Percentiles rank a stretch among this genome's conserved stretches.
phyloP scores from a whole-genome alignment of 2,797 vertebrate genomes.

The Anabas testudineus region DNA sequence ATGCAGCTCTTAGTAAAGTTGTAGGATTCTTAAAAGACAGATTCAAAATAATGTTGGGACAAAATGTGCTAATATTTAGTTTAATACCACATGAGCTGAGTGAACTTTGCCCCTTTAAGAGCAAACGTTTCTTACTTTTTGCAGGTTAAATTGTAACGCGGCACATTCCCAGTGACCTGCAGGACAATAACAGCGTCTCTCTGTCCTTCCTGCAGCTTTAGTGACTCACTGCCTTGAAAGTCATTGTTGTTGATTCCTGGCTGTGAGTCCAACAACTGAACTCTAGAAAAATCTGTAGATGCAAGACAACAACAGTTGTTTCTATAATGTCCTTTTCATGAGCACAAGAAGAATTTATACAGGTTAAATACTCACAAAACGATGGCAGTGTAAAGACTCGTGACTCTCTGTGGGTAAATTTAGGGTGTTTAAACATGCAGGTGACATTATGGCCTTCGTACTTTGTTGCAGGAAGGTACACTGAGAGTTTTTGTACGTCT shows the following conservation, averaged over 20 bases:
- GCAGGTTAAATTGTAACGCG: conserved; percentile 75
- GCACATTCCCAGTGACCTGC: conserved; percentile 72
- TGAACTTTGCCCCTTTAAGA: background rate
- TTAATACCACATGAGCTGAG: background rate
- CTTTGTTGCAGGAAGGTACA: conserved; percentile 51
- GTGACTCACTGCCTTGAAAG: conserved; percentile 11
- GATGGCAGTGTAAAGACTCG: conserved; percentile 64
- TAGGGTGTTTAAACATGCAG: conserved; percentile 78
- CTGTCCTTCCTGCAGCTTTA: conserved; percentile 74
- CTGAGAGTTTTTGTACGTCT: conserved; percentile 54
- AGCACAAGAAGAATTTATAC: conserved; percentile 6
- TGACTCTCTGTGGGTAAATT: conserved; percentile 60
- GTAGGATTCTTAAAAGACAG: background rate
- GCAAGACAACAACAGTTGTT: conserved; percentile 14
- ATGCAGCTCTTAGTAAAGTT: background rate
- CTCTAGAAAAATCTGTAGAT: conserved; percentile 74
- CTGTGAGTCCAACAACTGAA: conserved; percentile 44
- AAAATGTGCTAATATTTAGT: background rate
- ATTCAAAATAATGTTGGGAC: background rate
- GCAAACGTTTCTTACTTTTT: conserved; percentile 73
- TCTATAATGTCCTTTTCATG: conserved; percentile 6
- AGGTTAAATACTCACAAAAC: conserved; percentile 75
- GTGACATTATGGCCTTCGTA: conserved; percentile 74
- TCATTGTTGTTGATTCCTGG: conserved; percentile 11
- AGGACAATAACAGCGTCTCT: conserved; percentile 54